A percentile compares a stretch with the other conserved stretches of the same genome.
Conservation (phyloP, 2,888 invertebrate genomes). For the Lobophora halterata region DNA sequence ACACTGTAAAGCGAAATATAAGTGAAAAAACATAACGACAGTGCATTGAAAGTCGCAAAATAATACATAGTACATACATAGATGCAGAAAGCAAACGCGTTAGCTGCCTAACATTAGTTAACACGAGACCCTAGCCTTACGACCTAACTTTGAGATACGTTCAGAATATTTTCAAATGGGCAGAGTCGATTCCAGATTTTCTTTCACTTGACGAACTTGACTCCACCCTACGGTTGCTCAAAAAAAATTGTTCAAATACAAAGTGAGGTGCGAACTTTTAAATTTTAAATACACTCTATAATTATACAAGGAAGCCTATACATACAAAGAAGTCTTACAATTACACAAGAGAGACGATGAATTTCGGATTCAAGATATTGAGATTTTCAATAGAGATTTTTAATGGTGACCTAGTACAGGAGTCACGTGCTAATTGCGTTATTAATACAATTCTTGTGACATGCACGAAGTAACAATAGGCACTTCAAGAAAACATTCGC, state of each 20-base stretch:
- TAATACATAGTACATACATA: slow-evolving; percentile 23
- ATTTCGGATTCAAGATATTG: slow-evolving; percentile 29
- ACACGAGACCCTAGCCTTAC: slow-evolving; percentile 74
- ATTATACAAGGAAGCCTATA: slow-evolving; percentile 34
- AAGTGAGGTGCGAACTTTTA: slow-evolving; percentile 31
- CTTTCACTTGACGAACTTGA: slow-evolving; percentile 3
- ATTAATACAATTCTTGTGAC: background rate
- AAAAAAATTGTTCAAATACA: slow-evolving; percentile 22
- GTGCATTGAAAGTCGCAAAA: slow-evolving; percentile 31
- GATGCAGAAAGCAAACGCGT: slow-evolving; percentile 69
- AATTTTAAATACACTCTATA: slow-evolving; percentile 23
- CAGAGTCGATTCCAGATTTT: slow-evolving; percentile 11
- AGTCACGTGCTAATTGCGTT: slow-evolving; percentile 1
- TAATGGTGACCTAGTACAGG: slow-evolving; percentile 4
- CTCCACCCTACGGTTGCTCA: slow-evolving; percentile 12
- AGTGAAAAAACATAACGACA: slow-evolving; percentile 49
- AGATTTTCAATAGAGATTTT: slow-evolving; percentile 23
- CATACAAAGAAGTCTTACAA: slow-evolving; percentile 30
- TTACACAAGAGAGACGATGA: slow-evolving; percentile 33
- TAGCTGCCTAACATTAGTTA: slow-evolving; percentile 75
- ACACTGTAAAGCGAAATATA: slow-evolving; percentile 35
- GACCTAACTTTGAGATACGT: slow-evolving; percentile 63
- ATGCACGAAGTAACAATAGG: slow-evolving; percentile 8
- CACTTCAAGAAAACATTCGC: slow-evolving; percentile 12
- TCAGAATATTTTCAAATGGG: slow-evolving; percentile 30